Evolutionary conservation across 2,888 invertebrate species (phyloP).

Genomic region (Ecliptopera silaceata): DNA sequence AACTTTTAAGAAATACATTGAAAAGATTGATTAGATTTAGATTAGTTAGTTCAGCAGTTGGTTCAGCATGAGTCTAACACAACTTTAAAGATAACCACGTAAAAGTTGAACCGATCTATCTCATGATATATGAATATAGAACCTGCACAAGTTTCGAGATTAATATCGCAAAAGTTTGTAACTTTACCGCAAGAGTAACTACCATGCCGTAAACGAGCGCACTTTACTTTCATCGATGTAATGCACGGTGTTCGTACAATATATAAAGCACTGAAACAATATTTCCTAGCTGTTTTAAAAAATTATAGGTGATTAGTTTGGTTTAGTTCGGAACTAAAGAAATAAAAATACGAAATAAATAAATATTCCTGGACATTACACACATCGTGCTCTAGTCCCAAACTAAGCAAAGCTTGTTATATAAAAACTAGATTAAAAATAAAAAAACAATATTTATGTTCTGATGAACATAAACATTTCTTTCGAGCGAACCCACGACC

Average conservation of each 20-base stretch:
- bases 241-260: conserved; percentile 3
- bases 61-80: conserved; percentile 1
- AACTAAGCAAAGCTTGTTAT: no score
- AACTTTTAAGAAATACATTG: no score
- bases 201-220: conserved; percentile 49
- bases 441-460: no score
- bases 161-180: conserved; percentile 58
- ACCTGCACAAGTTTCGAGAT: conserved; percentile 43
- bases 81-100: conserved; percentile 23
- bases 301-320: not conserved
- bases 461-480: no score
- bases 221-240: conserved; percentile 40
- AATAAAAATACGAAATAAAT: no score
- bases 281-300: not conserved
- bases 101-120: conserved; percentile 40
- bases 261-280: not conserved
- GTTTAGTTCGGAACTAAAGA: not conserved
- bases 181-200: conserved; percentile 44
- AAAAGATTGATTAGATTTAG: not conserved
- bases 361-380: no score
- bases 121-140: conserved; percentile 43
- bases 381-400: no score
- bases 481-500: no score
- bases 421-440: no score
- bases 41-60: no score